Conservation (phyloP, 2,113 vertebrate genomes). For the Cinclus mexicanus region DNA sequence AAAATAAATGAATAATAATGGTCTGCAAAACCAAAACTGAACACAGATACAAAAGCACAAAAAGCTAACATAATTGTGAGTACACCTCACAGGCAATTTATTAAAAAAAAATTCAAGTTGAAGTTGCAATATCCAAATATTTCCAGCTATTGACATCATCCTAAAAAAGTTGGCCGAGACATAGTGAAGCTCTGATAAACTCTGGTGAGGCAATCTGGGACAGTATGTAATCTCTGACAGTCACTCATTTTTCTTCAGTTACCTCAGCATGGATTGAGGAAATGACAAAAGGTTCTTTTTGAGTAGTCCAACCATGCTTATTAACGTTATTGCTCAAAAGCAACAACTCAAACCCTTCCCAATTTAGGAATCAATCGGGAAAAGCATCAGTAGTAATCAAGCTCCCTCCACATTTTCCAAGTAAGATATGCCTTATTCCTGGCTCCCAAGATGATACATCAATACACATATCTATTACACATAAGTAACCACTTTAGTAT, state of each 20-base stretch:
- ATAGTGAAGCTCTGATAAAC: neutral
- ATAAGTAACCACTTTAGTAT: conserved; percentile 1
- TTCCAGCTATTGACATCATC: neutral
- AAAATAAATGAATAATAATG: neutral
- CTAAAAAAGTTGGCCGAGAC: neutral
- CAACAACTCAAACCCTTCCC: neutral
- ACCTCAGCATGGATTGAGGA: conserved; percentile 1
- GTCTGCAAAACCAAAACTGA: neutral
- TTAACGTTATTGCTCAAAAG: conserved; percentile 23
- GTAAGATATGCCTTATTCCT: neutral
- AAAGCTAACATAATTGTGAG: neutral
- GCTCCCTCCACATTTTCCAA: neutral
- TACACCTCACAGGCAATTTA: neutral
- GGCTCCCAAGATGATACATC: neutral
- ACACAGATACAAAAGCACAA: neutral
- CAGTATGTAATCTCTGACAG: neutral
- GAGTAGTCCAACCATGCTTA: neutral
- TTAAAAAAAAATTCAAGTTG: neutral
- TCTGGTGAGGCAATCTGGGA: neutral
- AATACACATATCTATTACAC: neutral
- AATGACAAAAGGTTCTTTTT: neutral
- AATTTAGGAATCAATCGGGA: neutral
- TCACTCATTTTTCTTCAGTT: conserved; percentile 1
- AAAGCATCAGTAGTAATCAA: conserved; percentile 22
- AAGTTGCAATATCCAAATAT: neutral